Percentiles rank a stretch among this genome's conserved stretches.
These are phyloP conservation scores for Sarcophaga caerulescens DNA, from an alignment of 2,888 invertebrate genomes.

Conservation along the genomic window DNA sequence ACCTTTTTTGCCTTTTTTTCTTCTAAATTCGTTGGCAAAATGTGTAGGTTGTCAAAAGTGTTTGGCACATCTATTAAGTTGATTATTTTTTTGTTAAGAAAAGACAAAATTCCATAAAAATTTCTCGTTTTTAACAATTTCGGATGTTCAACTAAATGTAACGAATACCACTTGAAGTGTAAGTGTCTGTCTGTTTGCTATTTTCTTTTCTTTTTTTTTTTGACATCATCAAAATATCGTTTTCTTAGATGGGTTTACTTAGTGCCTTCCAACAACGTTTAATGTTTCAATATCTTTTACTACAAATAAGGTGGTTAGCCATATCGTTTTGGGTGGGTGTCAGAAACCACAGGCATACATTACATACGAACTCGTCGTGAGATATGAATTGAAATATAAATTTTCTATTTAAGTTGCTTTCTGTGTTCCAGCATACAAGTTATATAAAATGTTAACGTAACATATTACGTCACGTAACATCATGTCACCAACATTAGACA, in stretches of 20 bases:
- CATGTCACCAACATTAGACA: slow-evolving; percentile 74
- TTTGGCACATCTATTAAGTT: slow-evolving; percentile 51
- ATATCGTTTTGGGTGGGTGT: background rate
- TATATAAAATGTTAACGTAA: slow-evolving; percentile 64
- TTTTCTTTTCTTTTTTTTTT: background rate
- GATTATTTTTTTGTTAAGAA: slow-evolving; percentile 41
- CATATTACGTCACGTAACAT: slow-evolving; percentile 75
- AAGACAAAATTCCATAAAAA: slow-evolving; percentile 33
- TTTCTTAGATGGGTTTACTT: slow-evolving; percentile 35
- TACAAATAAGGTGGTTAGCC: background rate
- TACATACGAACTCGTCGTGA: background rate
- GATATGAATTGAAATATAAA: slow-evolving; percentile 29
- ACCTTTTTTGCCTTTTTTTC: background rate
- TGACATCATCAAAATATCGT: slow-evolving; percentile 63
- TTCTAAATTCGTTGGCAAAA: background rate
- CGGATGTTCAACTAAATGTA: background rate
- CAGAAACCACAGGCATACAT: slow-evolving; percentile 18
- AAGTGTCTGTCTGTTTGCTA: background rate
- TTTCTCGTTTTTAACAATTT: background rate
- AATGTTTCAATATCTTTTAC: slow-evolving; percentile 16
- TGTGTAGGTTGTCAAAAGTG: slow-evolving; percentile 30
- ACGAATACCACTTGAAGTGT: background rate
- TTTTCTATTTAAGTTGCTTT: slow-evolving; percentile 22
- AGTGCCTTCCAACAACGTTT: background rate
- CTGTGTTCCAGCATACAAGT: background rate